These are phyloP conservation scores for Hypothenemus hampei DNA, from an alignment of 1,140 invertebrate species.

Conservation along the genomic window DNA sequence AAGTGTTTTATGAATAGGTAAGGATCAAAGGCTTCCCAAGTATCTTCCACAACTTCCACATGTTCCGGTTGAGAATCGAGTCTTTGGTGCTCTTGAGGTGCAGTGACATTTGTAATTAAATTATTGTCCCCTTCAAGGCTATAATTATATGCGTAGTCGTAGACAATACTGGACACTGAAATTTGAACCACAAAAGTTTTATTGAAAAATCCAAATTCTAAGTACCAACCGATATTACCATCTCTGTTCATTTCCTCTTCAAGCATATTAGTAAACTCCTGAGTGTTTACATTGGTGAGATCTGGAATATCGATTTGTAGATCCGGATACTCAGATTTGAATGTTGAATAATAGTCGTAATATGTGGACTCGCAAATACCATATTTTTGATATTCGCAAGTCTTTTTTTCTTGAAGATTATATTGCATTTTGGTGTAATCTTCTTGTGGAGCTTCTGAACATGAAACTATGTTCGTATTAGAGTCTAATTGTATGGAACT, in stretches of 20 bases:
- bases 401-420: slow-evolving; percentile 34
- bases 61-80: slow-evolving; percentile 49
- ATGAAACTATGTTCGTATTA: slow-evolving; percentile 27
- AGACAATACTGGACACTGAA: slow-evolving; percentile 28
- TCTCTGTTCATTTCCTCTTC: slow-evolving; percentile 44
- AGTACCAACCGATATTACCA: slow-evolving; percentile 32
- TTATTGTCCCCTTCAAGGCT: slow-evolving; percentile 26
- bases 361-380: slow-evolving; percentile 41
- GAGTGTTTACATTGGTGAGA: slow-evolving; percentile 41
- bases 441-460: slow-evolving; percentile 9
- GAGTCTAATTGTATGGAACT: slow-evolving; percentile 33
- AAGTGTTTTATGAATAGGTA: slow-evolving; percentile 90
- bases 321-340: slow-evolving; percentile 42
- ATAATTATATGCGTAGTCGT: slow-evolving; percentile 42
- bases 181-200: background rate
- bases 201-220: background rate
- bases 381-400: slow-evolving; percentile 37
- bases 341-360: slow-evolving; percentile 38
- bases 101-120: slow-evolving; percentile 35
- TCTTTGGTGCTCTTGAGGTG: slow-evolving; percentile 47
- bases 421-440: slow-evolving; percentile 35
- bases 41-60: slow-evolving; percentile 53
- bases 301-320: slow-evolving; percentile 41
- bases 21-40: slow-evolving; percentile 81
- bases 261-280: slow-evolving; percentile 43